Evolutionary conservation across 2,888 invertebrate species (phyloP), one percentile per base, ranked within the genome.

Genomic region (Eupithecia exiguata): DNA sequence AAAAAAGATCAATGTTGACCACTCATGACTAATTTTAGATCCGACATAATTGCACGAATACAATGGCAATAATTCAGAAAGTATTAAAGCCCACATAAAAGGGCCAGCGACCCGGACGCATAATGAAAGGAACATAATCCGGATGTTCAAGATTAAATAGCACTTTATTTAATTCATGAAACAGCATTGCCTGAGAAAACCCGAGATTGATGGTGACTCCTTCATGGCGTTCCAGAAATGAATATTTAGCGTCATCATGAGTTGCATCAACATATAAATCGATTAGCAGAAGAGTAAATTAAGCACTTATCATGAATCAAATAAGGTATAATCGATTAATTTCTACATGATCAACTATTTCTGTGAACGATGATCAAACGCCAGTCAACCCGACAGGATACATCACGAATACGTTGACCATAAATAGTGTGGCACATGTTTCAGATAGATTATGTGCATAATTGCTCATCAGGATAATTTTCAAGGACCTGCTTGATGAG

Each of bases 21-120:
- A 71, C 77, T 79, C 74, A 77, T 78, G 78, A 77, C 77, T 80
- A 81, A 81, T 79, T 79, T 78, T 77, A 81, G 79, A 79, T 77
- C 74, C 72, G 74, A 77, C 76, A 72, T 78, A 79, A 76, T 78
- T 71, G 74, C 70, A 70, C 65, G 77, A 73, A 78, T 74, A 80
- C 78, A 80, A 78, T 71, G 74, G 71, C 75, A 74, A 78, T 78
- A 76, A 80, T 79, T 77, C 77, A 74, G 72, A 80, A 78, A 71
- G 72, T 70, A 73, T 72, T 68, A 80, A 73, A 43, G 71, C 75
- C 63, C 62, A 74, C 65, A 82, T 81, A 78, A 77, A 80, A 82
- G 82, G 86, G 81, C 78, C 86, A 84, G 76, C 78, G 88, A 88
- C 88, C 89, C 87, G 88, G 88, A 88, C 82, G 70, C 80, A 77